Base-by-base conservation (phyloP, 1,140 invertebrate species). In the Cydia fagiglandana region DNA sequence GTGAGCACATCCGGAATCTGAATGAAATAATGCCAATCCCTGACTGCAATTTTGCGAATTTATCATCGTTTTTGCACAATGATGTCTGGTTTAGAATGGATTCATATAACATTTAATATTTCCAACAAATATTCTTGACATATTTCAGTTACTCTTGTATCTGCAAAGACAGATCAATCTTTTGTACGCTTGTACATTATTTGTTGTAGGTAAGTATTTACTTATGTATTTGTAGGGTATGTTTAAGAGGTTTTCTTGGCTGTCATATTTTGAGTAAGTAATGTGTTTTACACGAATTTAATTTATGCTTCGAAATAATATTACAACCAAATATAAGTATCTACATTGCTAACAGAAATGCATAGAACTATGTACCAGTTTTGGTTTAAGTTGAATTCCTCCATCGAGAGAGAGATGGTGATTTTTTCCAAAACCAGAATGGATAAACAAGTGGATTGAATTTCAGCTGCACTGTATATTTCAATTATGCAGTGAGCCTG, bases 1-100 rank as follows among this genome's bases (percentile, higher is more conserved):
- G 81, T 85, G 84, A 83, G 34, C 17, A 70, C 66, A 70, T 70
- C 38, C 66, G 66, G 73, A 74, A 15, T 74, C 73, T 24, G 45
- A 30, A 70, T 70, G 66, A 70, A 70, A 70, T 70, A 70, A 70
- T 70, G 66, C 66, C 66, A 41, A 70, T 70, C 66, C 1, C 30
- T 41, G 28, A 17, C 66, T 70, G 66, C 66, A 70, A 70, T 45
- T 70, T 70, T 70, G 66, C 7, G 15, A 70, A 70, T 70, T 70
- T 70, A 38, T 70, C 66, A 70, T 38, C 12, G 30, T 38, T 70
- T 70, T 70, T 61, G n/a, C 56, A 17, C 7, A 61, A 61, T 61
- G 56, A 61, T n/a, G 7, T 53, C 50, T 61, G 56, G 20, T 61
- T 24, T 24, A 24, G 56, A 24, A 61, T 12, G 20, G 3, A 24